Percentiles rank a stretch among this genome's conserved stretches.
Evolutionary conservation across 2,797 vertebrate species (phyloP).

Genomic region (Synanceia verrucosa): DNA sequence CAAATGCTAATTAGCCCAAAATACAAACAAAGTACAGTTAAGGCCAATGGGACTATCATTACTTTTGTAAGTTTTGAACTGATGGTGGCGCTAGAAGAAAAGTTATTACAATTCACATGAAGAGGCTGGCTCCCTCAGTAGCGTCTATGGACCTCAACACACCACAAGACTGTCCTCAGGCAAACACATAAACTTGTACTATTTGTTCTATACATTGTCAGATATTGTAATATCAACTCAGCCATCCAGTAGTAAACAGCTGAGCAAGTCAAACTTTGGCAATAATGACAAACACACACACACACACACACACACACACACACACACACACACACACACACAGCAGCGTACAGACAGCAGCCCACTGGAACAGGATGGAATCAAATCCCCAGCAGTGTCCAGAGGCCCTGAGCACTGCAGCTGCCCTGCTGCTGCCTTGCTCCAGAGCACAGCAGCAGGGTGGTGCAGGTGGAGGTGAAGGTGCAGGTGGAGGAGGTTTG

Average conservation of each 20-base stretch:
- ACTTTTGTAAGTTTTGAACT: not conserved
- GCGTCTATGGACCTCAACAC: not conserved
- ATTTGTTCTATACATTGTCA: not conserved
- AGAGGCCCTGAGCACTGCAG: conserved; percentile 11
- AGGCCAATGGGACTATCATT: not conserved
- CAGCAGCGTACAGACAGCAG: not conserved
- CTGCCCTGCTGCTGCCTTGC: conserved; percentile 46
- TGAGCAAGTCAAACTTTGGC: conserved; percentile 16
- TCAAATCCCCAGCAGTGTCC: conserved; percentile 14
- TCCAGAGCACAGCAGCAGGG: conserved; percentile 42
- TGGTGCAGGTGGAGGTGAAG: conserved; percentile 8
- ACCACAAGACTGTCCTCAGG: not conserved
- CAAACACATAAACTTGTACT: not conserved
- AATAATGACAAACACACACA: conserved; percentile 9
- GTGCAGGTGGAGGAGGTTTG: conserved; percentile 13
- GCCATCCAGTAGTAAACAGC: not conserved
- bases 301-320: not conserved
- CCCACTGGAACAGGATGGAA: not conserved
- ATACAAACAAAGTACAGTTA: not conserved
- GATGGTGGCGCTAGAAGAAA: not conserved
- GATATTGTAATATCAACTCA: not conserved
- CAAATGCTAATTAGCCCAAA: not conserved
- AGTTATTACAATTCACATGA: not conserved
- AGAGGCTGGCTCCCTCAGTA: not conserved
- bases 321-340: conserved; percentile 7